Percentiles rank a stretch among this genome's conserved stretches.
Conservation (phyloP, 2,113 vertebrate species). For the Urocolius indicus region DNA sequence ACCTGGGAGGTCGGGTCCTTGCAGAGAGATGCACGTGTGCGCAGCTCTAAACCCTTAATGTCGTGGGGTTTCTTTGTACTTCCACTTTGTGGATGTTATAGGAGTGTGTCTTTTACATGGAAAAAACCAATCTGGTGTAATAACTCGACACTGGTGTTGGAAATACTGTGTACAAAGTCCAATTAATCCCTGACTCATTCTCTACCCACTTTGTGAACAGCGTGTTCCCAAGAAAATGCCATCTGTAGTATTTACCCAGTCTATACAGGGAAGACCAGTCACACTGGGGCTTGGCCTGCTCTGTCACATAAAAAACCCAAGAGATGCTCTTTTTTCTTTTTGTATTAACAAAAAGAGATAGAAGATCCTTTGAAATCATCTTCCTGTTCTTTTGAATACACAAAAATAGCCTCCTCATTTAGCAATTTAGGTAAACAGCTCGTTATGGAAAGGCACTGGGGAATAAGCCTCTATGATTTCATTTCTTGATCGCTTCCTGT, state of each 20-base stretch:
- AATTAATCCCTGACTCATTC: slow-evolving; percentile 39
- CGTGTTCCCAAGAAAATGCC: not conserved
- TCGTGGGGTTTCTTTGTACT: not conserved
- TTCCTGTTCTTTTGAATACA: slow-evolving; percentile 46
- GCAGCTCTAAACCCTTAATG: not conserved
- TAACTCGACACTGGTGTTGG: not conserved
- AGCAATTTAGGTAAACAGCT: slow-evolving; percentile 67
- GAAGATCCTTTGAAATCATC: slow-evolving; percentile 32
- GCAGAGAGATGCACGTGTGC: rapidly evolving
- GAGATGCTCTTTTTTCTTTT: not conserved
- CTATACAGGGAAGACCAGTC: not conserved
- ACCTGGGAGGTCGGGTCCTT: not conserved
- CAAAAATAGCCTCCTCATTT: slow-evolving; percentile 50
- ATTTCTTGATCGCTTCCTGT: slow-evolving; percentile 65
- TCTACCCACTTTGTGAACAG: not conserved
- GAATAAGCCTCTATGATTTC: slow-evolving; percentile 67
- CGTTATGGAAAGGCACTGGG: slow-evolving; percentile 30
- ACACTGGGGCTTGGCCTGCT: not conserved
- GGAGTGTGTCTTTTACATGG: not conserved
- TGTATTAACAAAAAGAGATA: not conserved
- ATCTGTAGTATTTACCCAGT: not conserved
- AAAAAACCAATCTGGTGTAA: not conserved
- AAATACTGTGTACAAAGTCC: not conserved
- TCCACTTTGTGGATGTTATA: not conserved
- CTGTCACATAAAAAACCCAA: not conserved